Base-by-base conservation (phyloP, 2,113 vertebrate species). In the Chamaetylas fuelleborni region DNA sequence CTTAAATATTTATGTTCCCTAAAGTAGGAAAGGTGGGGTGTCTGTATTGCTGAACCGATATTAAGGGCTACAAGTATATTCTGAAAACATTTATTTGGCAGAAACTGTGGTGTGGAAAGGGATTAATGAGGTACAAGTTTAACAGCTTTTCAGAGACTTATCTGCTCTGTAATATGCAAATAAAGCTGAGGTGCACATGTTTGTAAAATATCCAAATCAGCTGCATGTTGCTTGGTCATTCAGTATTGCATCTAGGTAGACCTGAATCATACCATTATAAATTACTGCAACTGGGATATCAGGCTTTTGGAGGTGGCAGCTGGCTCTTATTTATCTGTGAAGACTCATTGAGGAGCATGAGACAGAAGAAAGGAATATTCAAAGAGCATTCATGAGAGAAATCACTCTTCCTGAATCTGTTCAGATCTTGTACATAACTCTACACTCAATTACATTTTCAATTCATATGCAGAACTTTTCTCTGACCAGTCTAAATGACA, bases 151-250 rank as follows among this genome's bases (percentile, higher is more conserved):
- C 17, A 54, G 34, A 45, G 12, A 12, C 4, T 36, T 54, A 28
- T 50, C 33, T 81, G 12, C 9, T 36, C 34, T 73, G 8, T 36
- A 40, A 62, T 19, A 3, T 69, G 58, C 22, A 54, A 86, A 57
- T 5, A 76, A 81, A 45, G 8, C 10, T 2, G 2, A 72, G 14
- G 10, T 50, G 5, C 3, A 58, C 3, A 2, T n/a, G 19, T 24
- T 77, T 65, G 24, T 57, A 56, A 87, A 78, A 60, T 31, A 48
- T 19, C 7, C 19, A 65, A 13, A 65, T 51, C 6, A 23, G 18
- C 3, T 24, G 8, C 19, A 11, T 5, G 8, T 57, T 48, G 8
- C 4, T 70, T 34, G 54, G 20, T 42, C 29, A 28, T 51, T 92
- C 36, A 43, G 36, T 51, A 70, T 7, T 29, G 11, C 16, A 33